A percentile compares a stretch with the other conserved stretches of the same genome.
Conservation (phyloP, 2,797 vertebrate genomes). For the Morelia viridis region DNA sequence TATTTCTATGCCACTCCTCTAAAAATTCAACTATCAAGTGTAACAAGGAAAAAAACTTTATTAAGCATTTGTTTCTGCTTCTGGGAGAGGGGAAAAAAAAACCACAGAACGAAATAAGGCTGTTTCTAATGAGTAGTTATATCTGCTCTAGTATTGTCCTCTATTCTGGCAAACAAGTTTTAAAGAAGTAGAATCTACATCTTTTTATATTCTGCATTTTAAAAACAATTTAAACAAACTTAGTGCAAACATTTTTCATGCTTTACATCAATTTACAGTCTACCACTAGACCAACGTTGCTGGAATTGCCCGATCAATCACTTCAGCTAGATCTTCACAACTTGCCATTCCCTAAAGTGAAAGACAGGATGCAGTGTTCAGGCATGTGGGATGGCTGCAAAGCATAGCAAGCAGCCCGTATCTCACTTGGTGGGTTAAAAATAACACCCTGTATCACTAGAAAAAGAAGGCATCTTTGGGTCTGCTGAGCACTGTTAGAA, state of each 20-base stretch:
- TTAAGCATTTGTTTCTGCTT: too few species aligned
- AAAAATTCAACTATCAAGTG: too few species aligned
- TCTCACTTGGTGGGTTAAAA: background rate
- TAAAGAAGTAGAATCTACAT: too few species aligned
- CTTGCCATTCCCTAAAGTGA: background rate
- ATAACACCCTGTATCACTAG: background rate
- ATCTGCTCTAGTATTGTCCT: too few species aligned
- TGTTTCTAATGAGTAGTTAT: too few species aligned
- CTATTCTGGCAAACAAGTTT: too few species aligned
- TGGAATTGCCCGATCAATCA: background rate
- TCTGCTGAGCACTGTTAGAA: background rate
- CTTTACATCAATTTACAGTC: background rate
- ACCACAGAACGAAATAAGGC: background rate
- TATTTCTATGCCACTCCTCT: background rate
- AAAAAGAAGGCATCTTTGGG: background rate
- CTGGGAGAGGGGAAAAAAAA: background rate
- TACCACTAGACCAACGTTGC: background rate
- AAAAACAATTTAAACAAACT: too few species aligned
- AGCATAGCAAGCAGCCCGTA: background rate
- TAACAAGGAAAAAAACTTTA: too few species aligned
- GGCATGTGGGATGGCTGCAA: background rate
- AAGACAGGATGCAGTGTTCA: background rate
- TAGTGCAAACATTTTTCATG: background rate
- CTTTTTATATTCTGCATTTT: too few species aligned
- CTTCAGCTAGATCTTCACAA: background rate